A percentile compares a stretch with the other conserved stretches of the same genome.
phyloP scores from a whole-genome alignment of 2,888 invertebrate species.

The Apeira syringaria region DNA sequence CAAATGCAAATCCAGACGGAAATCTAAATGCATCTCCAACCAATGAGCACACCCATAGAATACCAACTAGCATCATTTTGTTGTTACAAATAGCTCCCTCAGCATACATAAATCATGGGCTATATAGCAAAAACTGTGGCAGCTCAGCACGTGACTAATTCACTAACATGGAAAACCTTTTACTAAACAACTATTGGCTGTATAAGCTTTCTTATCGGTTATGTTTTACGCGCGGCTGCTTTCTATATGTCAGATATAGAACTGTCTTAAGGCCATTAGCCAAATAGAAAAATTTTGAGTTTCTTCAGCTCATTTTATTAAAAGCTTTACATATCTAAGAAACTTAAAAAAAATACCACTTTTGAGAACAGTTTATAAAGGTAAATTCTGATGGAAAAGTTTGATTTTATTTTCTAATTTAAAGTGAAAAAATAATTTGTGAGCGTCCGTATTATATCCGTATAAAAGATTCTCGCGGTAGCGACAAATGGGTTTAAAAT shows the following conservation, averaged over 20 bases:
- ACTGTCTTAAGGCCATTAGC: conserved; percentile 13
- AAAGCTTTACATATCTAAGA: too few species aligned
- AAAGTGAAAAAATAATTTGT: too few species aligned
- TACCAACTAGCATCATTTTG: conserved; percentile 48
- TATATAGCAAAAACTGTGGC: conserved; percentile 47
- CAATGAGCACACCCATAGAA: conserved; percentile 39
- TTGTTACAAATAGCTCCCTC: conserved; percentile 48
- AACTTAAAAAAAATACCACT: too few species aligned
- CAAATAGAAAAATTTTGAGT: too few species aligned
- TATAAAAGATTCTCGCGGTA: too few species aligned
- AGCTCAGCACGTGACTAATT: conserved; percentile 54
- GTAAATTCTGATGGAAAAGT: too few species aligned
- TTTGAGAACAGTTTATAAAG: too few species aligned
- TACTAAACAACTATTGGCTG: conserved; percentile 50
- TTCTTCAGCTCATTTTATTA: too few species aligned
- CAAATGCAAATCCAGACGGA: conserved; percentile 18
- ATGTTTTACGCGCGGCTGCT: conserved; percentile 24
- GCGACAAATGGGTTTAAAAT: too few species aligned
- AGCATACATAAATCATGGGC: conserved; percentile 47
- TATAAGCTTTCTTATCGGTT: conserved; percentile 40
- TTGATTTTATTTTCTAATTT: too few species aligned
- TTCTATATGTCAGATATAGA: conserved; percentile 28
- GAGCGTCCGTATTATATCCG: too few species aligned
- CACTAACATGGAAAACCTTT: conserved; percentile 57
- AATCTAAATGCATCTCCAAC: conserved; percentile 24